phyloP scores from a whole-genome alignment of 2,113 vertebrate species.

The Bubo scandiacus region DNA sequence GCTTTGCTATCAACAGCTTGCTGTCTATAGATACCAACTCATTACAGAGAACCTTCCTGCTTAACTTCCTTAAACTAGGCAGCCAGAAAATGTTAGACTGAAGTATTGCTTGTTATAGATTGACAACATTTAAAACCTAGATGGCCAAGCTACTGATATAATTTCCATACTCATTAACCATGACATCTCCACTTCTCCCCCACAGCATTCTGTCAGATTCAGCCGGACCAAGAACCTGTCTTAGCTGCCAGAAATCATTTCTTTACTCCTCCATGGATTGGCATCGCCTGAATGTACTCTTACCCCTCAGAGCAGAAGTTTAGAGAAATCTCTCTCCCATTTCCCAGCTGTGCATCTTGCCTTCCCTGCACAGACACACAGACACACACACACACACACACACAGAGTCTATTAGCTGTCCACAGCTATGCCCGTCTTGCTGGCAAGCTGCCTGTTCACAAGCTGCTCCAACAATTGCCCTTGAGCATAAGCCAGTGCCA shows the following conservation, averaged over 20 bases:
- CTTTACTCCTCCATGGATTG: constrained; percentile 18
- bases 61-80: constrained; percentile 50
- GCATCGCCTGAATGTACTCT: constrained; percentile 4
- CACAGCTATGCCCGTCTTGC: constrained; percentile 1
- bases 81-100: constrained; percentile 30
- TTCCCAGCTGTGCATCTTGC: constrained; percentile 60
- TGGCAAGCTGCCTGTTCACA: constrained; percentile 29
- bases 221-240: constrained; percentile 43
- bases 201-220: constrained; percentile 51
- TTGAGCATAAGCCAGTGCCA: constrained; percentile 4
- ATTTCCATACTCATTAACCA: constrained; percentile 53
- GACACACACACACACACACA: background rate
- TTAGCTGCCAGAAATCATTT: constrained; percentile 55
- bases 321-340: constrained; percentile 25
- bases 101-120: constrained; percentile 33
- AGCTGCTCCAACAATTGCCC: constrained; percentile 21
- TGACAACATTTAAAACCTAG: constrained; percentile 57
- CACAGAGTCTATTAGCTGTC: background rate
- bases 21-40: constrained; percentile 26
- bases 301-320: constrained; percentile 41
- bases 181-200: constrained; percentile 53
- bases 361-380: background rate
- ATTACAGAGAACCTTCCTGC: constrained; percentile 44
- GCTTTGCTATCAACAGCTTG: constrained; percentile 43
- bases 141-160: constrained; percentile 43